Conservation (phyloP, 1,140 invertebrate species). For the Trypoxylus dichotomus region DNA sequence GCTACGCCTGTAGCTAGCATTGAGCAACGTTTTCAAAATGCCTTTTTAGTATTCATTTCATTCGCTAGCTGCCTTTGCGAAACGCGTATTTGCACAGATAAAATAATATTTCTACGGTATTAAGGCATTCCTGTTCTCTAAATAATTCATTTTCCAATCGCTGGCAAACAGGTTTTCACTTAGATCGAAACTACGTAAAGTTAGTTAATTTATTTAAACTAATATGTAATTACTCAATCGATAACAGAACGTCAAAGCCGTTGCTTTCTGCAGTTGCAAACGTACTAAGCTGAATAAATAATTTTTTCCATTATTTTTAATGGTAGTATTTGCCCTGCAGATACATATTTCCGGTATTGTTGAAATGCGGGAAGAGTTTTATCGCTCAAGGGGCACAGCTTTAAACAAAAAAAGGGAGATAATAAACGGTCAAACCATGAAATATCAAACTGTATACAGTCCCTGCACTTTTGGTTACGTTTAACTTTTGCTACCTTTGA, state of each 20-base stretch:
- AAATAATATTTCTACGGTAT: too few species aligned
- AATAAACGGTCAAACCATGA: neutral
- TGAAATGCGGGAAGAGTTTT: neutral
- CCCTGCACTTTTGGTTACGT: neutral
- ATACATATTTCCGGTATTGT: neutral
- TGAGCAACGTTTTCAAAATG: too few species aligned
- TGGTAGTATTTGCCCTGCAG: neutral
- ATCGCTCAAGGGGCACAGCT: constrained; percentile 36
- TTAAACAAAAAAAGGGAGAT: constrained; percentile 16
- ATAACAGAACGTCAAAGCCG: neutral
- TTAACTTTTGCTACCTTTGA: neutral
- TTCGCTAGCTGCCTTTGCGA: too few species aligned
- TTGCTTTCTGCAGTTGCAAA: neutral
- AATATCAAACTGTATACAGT: neutral
- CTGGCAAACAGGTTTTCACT: neutral
- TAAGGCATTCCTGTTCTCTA: too few species aligned
- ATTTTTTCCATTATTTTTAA: neutral
- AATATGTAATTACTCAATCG: neutral
- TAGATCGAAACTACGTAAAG: neutral
- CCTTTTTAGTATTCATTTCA: too few species aligned
- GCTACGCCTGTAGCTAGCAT: too few species aligned
- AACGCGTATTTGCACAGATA: too few species aligned
- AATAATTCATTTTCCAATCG: neutral
- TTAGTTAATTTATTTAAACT: neutral
- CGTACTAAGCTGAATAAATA: neutral